Base-by-base conservation (phyloP, 1,140 invertebrate species). In the Drosophila jambulina region DNA sequence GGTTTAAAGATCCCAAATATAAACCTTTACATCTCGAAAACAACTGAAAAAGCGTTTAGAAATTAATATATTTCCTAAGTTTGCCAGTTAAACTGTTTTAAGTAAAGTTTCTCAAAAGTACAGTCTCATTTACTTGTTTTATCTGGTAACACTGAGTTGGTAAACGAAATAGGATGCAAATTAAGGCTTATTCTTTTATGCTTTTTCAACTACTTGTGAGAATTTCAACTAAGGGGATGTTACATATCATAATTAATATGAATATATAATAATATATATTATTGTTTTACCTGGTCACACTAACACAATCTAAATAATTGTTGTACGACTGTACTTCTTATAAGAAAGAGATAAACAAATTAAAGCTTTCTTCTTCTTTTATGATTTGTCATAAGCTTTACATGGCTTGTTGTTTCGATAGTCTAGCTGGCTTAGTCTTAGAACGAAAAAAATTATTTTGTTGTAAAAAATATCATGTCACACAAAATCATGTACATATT, bases 401-500 rank as follows among this genome's bases (percentile, higher is more conserved):
- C 19, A 3, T 7, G n/a, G 10, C 2, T 15, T 15, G 13, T 13
- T 15, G 8, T 53, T 53, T 25, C 9, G 9, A 10, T 38, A 6
- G 32, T 25, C 5, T 23, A 3, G 4, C 9, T 36, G 51, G 32
- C 53, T 56, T 38, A 25, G 4, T 38, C 21, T 21, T 21, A 34
- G 34, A 34, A 53, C 29, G 13, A 53, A 34, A n/a, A n/a, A n/a
- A n/a, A 21, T 2, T 0, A 17, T 25, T 21, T 27, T 19, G 4
- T 34, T 54, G 1, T 19, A 51, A 2, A 36, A 23, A 25, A 25
- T 25, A 56, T 38, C 34, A 38, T 38, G 34, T 56, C 53, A 23
- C 53, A 38, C 13, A 17, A 23, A 54, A 36, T 54, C 51, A 38
- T 56, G 34, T 56, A 38, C 15, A 56, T 54, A 36, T 38, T 54